Evolutionary conservation across 2,113 vertebrate species (phyloP), one percentile per base, ranked within the genome.

Genomic region (Sceloporus undulatus): DNA sequence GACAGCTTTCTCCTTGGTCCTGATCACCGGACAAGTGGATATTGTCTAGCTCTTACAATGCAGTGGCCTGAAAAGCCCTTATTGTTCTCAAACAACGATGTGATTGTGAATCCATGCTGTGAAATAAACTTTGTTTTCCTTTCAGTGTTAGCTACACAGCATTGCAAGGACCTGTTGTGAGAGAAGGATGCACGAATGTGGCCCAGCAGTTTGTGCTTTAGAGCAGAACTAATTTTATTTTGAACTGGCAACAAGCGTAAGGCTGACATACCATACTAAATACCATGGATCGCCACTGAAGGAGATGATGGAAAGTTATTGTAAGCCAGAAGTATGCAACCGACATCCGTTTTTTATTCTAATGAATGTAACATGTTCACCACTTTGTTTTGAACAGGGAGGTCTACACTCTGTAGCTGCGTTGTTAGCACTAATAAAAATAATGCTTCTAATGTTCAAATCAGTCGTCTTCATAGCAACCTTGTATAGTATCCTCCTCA

Each of bases 1-100:
- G 19, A 74, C 68, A 48, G 56, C 54, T 62, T 75, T 81, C 34
- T 87, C 19, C 29, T 59, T 13, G 25, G 9, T 21, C 62, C 29
- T 79, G 18, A 6, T 52, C 9, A 52, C 29, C 79, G 59, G 91
- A 85, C 79, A 91, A 92, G 56, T 65, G 38, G 68, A 21, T 87
- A 75, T 87, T 82, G 86, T 82, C 68, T 82, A 62, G 70, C 9
- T 42, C 16, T 79, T 70, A 9, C 13, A 4, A 34, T 29, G 27
- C 38, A 40, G 52, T 38, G 7, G 1, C 27, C n/a, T 65, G 23
- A 74, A 87, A 87, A 74, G 70, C 11, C 54, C 70, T 42, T 9
- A 48, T 75, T 87, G 86, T 87, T 82, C 81, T 80, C 52, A 65
- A 87, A 75, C 38, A 87, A 42, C 16, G 42, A 74, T 65, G 68